A percentile compares a stretch with the other conserved stretches of the same genome.
Evolutionary conservation across 2,888 invertebrate species (phyloP).

Genomic region (Odontocerum albicorne): DNA sequence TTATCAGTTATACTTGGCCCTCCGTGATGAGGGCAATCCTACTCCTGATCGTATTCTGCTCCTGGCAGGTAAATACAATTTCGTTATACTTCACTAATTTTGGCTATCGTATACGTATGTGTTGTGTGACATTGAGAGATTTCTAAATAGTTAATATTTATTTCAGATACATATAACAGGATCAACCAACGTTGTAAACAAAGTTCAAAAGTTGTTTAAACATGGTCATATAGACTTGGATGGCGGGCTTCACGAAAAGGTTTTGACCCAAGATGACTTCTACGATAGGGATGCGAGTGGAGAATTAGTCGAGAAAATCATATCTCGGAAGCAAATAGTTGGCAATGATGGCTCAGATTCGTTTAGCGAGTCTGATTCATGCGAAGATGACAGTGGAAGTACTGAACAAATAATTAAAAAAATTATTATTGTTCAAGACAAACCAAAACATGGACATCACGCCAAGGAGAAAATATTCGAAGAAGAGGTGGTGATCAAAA

Average conservation of each 20-base stretch:
- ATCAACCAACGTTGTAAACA: conserved; percentile 21
- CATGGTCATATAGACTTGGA: conserved; percentile 25
- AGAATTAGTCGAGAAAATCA: conserved; percentile 34
- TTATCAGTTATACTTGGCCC: conserved; percentile 35
- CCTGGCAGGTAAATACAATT: conserved; percentile 31
- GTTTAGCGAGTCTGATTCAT: conserved; percentile 27
- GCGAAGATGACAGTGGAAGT: conserved; percentile 30
- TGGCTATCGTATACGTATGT: no score
- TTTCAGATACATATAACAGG: conserved; percentile 31
- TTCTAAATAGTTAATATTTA: not conserved
- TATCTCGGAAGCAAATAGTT: conserved; percentile 29
- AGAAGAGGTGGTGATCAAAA: conserved; percentile 34
- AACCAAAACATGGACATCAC: conserved; percentile 33
- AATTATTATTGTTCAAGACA: conserved; percentile 34
- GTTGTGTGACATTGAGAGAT: not conserved
- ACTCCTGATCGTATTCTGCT: conserved; percentile 36
- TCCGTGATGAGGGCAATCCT: conserved; percentile 35
- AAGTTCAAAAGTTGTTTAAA: conserved; percentile 28
- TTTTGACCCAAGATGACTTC: conserved; percentile 26
- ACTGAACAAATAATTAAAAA: conserved; percentile 34
- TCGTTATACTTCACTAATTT: not conserved
- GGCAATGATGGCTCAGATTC: conserved; percentile 28
- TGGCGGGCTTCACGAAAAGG: conserved; percentile 31
- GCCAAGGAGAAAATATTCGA: conserved; percentile 34
- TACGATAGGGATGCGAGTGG: conserved; percentile 34